Evolutionary conservation across 2,888 invertebrate species (phyloP).

Genomic region (Ephialtes manifestator): DNA sequence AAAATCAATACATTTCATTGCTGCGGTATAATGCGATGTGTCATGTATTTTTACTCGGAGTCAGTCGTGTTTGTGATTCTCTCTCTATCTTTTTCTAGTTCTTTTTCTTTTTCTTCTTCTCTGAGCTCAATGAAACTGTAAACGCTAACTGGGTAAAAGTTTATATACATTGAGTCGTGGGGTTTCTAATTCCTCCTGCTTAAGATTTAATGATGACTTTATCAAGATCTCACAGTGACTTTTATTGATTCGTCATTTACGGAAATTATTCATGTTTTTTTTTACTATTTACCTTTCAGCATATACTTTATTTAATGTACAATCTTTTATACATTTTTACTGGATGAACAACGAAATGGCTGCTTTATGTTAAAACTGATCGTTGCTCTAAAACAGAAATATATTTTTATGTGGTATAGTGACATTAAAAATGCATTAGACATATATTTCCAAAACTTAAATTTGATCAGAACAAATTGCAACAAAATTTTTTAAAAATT

Average conservation of each 20-base stretch:
- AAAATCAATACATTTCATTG: too few species aligned
- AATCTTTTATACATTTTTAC: neutral
- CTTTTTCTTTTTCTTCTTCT: neutral
- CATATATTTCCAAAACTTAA: too few species aligned
- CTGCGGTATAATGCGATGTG: conserved; percentile 16
- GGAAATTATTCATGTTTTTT: conserved; percentile 25
- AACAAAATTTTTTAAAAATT: too few species aligned
- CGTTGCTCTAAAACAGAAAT: neutral
- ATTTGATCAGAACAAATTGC: too few species aligned
- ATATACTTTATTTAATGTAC: neutral
- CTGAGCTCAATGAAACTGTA: neutral
- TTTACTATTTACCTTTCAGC: too few species aligned
- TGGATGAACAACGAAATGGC: neutral
- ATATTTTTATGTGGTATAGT: neutral
- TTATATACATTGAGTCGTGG: neutral
- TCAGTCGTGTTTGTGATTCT: conserved; percentile 13
- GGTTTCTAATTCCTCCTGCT: neutral
- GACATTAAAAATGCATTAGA: too few species aligned
- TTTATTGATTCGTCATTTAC: conserved; percentile 18
- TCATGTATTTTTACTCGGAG: conserved; percentile 18
- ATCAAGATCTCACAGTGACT: conserved; percentile 26
- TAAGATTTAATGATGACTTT: conserved; percentile 32
- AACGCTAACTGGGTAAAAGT: neutral
- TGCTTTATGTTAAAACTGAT: neutral
- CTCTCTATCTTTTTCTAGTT: neutral